Percentiles rank a stretch among this genome's conserved stretches.
Conservation (phyloP, 2,797 vertebrate genomes). For the Ispidina picta region DNA sequence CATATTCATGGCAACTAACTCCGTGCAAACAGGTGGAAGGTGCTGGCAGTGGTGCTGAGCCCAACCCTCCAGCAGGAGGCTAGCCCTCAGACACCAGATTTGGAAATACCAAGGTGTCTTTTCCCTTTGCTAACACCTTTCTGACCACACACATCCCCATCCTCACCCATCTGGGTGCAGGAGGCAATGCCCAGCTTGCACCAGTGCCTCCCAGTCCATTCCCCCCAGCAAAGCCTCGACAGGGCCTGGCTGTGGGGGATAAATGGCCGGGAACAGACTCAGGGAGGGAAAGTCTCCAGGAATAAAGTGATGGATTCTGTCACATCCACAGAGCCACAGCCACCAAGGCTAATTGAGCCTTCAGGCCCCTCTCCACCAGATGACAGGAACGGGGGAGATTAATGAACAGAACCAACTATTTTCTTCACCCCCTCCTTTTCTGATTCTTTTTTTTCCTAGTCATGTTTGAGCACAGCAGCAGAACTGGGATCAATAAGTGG, state of each 20-base stretch:
- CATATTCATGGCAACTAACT: neutral
- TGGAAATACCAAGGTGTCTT: neutral
- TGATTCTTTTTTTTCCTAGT: neutral
- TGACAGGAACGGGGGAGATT: neutral
- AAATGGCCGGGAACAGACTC: neutral
- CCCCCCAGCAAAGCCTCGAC: neutral
- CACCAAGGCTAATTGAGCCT: constrained; percentile 48
- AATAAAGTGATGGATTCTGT: neutral
- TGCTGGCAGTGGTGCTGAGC: neutral
- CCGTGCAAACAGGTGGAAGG: neutral
- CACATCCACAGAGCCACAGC: neutral
- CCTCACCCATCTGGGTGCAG: neutral
- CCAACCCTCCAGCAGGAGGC: neutral
- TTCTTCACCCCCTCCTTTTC: neutral
- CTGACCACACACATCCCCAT: neutral
- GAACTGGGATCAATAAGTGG: neutral
- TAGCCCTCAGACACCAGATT: neutral
- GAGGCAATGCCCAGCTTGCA: neutral
- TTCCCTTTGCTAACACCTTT: neutral
- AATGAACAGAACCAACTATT: constrained; percentile 2
- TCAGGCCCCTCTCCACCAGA: neutral
- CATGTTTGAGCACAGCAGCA: neutral
- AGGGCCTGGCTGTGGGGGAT: neutral
- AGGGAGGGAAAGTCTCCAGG: neutral
- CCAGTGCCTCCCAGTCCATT: neutral